These are phyloP conservation scores for Stigmatopora argus DNA, from an alignment of 2,113 vertebrate species.

Conservation along the genomic window DNA sequence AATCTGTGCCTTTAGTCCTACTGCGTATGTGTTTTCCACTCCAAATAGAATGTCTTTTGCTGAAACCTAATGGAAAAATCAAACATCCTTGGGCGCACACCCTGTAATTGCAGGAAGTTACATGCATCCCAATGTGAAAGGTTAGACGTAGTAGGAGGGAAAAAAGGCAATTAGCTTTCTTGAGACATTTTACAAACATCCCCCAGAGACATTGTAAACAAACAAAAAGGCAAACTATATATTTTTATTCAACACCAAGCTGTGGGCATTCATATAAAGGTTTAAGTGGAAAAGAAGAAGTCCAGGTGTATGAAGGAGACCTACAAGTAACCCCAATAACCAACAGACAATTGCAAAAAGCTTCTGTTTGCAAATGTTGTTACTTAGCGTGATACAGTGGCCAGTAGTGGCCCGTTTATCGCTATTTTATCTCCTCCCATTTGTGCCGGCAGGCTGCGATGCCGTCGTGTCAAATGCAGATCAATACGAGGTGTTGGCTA, in stretches of 20 bases:
- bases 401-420: constrained; percentile 40
- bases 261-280: constrained; percentile 52
- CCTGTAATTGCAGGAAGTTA: constrained; percentile 53
- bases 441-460: constrained; percentile 52
- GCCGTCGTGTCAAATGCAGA: constrained; percentile 50
- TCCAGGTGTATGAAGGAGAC: constrained; percentile 22
- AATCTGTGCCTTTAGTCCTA: neutral
- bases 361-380: constrained; percentile 14
- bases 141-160: constrained; percentile 48
- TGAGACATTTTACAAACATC: constrained; percentile 49
- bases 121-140: constrained; percentile 60
- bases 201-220: constrained; percentile 59
- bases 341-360: no score
- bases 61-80: constrained; percentile 37
- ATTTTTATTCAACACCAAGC: constrained; percentile 6
- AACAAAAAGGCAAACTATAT: constrained; percentile 48
- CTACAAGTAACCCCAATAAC: constrained; percentile 17
- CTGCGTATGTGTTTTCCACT: constrained; percentile 1
- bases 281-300: constrained; percentile 31
- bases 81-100: constrained; percentile 45
- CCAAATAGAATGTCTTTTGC: constrained; percentile 28
- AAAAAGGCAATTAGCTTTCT: constrained; percentile 63
- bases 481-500: constrained; percentile 49
- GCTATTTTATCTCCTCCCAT: constrained; percentile 57
- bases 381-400: constrained; percentile 40